Evolutionary conservation across 1,140 invertebrate genomes (phyloP).

Genomic region (Drosophila triauraria): DNA sequence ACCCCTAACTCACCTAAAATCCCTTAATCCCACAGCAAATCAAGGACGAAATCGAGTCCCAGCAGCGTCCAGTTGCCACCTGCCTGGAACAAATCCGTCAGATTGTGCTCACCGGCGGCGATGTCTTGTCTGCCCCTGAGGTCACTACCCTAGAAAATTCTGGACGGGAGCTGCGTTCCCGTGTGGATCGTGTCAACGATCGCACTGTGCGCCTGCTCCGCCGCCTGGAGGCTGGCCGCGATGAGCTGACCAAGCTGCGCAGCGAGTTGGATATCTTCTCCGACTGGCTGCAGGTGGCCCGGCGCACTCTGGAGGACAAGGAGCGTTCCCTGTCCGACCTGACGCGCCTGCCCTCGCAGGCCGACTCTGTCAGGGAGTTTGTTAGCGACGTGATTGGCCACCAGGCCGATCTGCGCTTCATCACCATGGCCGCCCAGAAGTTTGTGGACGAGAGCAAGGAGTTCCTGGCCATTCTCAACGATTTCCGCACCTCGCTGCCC

Average conservation of each 20-base stretch:
- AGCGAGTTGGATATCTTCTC: slow-evolving; percentile 91
- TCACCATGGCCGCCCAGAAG: slow-evolving; percentile 97
- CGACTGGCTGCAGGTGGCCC: slow-evolving; percentile 93
- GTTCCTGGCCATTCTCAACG: slow-evolving; percentile 92
- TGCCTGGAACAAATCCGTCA: slow-evolving; percentile 96
- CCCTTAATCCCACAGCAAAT: slow-evolving; percentile 89
- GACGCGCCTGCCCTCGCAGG: slow-evolving; percentile 89
- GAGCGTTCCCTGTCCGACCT: slow-evolving; percentile 93
- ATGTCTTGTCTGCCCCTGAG: slow-evolving; percentile 95
- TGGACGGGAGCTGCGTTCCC: slow-evolving; percentile 92
- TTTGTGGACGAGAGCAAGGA: slow-evolving; percentile 97
- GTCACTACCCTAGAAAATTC: slow-evolving; percentile 93
- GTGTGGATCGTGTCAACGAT: slow-evolving; percentile 93
- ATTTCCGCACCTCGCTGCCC: slow-evolving; percentile 93
- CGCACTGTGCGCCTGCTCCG: slow-evolving; percentile 92
- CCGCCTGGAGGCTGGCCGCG: slow-evolving; percentile 91
- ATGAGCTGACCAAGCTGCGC: slow-evolving; percentile 95
- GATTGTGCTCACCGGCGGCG: slow-evolving; percentile 94
- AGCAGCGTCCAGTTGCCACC: slow-evolving; percentile 93
- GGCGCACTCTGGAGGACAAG: slow-evolving; percentile 93
- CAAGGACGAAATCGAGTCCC: slow-evolving; percentile 95
- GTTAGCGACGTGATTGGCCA: slow-evolving; percentile 97
- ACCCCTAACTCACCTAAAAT: background rate
- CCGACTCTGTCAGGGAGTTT: slow-evolving; percentile 93
- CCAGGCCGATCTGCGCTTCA: slow-evolving; percentile 96